Conservation (phyloP, 2,888 invertebrate genomes). For the Monopis laevigella region DNA sequence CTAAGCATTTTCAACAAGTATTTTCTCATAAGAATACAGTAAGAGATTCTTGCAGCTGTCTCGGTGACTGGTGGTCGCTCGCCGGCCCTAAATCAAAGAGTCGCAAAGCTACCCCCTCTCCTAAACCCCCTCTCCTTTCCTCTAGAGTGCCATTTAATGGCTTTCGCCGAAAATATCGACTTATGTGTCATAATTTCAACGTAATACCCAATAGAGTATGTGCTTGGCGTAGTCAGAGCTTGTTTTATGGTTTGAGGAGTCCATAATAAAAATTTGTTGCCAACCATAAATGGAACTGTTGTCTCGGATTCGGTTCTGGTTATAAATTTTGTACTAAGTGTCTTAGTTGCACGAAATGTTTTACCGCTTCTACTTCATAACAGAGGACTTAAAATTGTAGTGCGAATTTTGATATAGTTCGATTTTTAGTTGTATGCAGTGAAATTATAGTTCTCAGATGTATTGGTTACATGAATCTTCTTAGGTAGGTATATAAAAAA, state of each 20-base stretch:
- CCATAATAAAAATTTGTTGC: constrained; percentile 6
- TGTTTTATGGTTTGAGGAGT: constrained; percentile 7
- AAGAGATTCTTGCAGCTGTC: constrained; percentile 7
- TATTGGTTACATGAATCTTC: too few species aligned
- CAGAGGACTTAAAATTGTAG: too few species aligned
- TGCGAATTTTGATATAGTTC: too few species aligned
- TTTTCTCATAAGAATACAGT: constrained; percentile 3
- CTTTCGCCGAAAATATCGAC: constrained; percentile 22
- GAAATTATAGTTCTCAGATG: too few species aligned
- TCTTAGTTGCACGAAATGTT: neutral
- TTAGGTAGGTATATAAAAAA: too few species aligned
- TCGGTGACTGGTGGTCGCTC: constrained; percentile 9
- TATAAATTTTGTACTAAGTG: too few species aligned
- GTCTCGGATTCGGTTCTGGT: neutral
- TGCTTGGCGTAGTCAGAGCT: neutral
- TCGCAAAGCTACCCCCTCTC: constrained; percentile 33
- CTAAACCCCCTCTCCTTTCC: constrained; percentile 17
- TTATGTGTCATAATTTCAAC: constrained; percentile 13
- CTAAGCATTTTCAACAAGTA: constrained; percentile 1
- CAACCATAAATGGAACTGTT: constrained; percentile 4
- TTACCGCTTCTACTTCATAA: too few species aligned
- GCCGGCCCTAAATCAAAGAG: constrained; percentile 54
- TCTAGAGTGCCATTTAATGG: constrained; percentile 9
- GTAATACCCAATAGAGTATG: constrained; percentile 12
- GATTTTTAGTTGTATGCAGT: too few species aligned